Conservation (phyloP, 37 sponge, comb jelly and placozoan genomes). For the Chondrosia reniformis region DNA sequence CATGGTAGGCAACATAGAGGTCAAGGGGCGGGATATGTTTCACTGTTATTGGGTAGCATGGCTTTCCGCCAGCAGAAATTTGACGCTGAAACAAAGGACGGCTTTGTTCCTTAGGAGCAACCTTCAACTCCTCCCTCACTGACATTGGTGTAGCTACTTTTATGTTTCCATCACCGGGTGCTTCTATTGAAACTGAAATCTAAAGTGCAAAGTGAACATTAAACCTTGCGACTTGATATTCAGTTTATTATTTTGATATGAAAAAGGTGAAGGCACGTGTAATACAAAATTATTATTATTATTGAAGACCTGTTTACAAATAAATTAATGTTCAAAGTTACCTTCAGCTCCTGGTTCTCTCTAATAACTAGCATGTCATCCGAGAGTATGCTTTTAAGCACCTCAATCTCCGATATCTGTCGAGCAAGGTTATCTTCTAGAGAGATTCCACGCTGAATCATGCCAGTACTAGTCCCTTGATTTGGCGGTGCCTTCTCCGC, state of each 20-base stretch:
- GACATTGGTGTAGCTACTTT: neutral
- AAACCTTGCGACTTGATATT: too few species aligned
- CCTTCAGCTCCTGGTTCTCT: constrained; percentile 7
- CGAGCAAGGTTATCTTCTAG: neutral
- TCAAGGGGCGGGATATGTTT: constrained; percentile 45
- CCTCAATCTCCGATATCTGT: neutral
- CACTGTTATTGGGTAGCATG: constrained; percentile 24
- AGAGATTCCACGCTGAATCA: neutral
- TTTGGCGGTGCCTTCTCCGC: neutral
- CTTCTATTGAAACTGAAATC: neutral
- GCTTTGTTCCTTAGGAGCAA: neutral
- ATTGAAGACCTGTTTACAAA: neutral
- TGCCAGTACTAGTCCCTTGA: too few species aligned
- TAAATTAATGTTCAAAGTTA: neutral
- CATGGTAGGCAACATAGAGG: constrained; percentile 50
- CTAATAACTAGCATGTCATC: neutral
- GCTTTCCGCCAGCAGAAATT: neutral
- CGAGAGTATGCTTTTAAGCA: neutral
- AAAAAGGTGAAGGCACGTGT: too few species aligned
- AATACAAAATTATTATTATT: neutral
- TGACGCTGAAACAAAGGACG: constrained; percentile 4
- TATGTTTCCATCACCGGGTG: neutral
- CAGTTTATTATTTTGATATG: too few species aligned
- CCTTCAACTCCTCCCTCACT: neutral
- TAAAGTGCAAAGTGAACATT: neutral